A percentile compares a stretch with the other conserved stretches of the same genome.
Conservation (phyloP, 2,888 invertebrate species). For the Macrosiphum euphorbiae region DNA sequence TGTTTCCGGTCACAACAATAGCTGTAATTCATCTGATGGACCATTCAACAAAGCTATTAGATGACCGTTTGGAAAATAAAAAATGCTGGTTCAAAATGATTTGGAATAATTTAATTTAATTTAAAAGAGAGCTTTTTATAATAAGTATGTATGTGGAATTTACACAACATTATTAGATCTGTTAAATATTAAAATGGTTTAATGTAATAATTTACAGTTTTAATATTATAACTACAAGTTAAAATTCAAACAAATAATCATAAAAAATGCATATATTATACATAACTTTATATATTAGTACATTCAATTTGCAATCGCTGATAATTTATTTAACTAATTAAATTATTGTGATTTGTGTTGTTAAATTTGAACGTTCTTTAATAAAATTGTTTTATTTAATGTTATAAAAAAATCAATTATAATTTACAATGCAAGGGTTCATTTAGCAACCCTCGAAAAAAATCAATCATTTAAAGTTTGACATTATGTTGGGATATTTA, state of each 20-base stretch:
- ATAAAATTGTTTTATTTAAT: neutral
- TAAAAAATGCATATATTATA: neutral
- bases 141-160: neutral
- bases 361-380: neutral
- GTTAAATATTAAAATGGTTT: neutral
- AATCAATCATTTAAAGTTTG: neutral
- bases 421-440: neutral
- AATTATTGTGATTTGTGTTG: neutral
- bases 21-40: slow-evolving; percentile 19
- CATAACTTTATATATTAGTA: neutral
- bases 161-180: slow-evolving; percentile 13
- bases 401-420: neutral
- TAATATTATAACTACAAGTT: neutral
- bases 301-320: neutral
- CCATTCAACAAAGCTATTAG: slow-evolving; percentile 38
- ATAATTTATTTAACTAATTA: neutral
- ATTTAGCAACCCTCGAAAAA: neutral
- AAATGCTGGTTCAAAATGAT: slow-evolving; percentile 16
- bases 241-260: neutral
- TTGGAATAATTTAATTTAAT: slow-evolving; percentile 27
- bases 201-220: neutral
- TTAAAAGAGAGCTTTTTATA: neutral
- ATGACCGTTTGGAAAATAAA: slow-evolving; percentile 49
- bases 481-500: neutral
- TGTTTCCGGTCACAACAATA: slow-evolving; percentile 9